These are phyloP conservation scores for Andinoacara biseriatus DNA, from an alignment of 2,113 vertebrate genomes.

Conservation along the genomic window DNA sequence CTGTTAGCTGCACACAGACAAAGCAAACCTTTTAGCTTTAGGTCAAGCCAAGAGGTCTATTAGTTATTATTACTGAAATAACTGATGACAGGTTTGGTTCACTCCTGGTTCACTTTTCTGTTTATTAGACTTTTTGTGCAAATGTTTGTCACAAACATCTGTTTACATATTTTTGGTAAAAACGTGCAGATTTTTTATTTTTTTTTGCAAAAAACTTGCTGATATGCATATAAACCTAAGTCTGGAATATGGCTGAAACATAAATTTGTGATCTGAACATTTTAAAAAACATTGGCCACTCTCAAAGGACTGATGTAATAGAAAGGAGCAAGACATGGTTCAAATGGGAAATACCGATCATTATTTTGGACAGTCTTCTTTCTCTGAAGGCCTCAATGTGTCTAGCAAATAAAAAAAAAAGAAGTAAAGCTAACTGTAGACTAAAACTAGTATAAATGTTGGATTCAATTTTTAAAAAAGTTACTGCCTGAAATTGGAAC, in stretches of 20 bases:
- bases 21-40: constrained; percentile 79
- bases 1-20: constrained; percentile 64
- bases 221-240: too few relatives aligned
- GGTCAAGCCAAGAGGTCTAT: constrained; percentile 41
- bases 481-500: neutral
- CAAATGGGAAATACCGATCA: neutral
- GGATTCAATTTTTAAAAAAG: neutral
- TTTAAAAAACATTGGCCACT: too few relatives aligned
- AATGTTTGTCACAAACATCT: neutral
- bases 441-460: neutral
- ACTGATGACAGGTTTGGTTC: neutral
- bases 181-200: neutral
- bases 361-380: neutral
- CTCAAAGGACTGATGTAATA: too few relatives aligned
- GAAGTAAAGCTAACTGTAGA: neutral
- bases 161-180: neutral
- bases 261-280: too few relatives aligned
- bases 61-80: constrained; percentile 4
- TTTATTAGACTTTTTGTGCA: neutral
- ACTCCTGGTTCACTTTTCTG: constrained; percentile 4
- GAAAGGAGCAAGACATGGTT: neutral
- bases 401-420: neutral
- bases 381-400: neutral
- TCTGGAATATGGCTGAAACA: too few relatives aligned
- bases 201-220: too few relatives aligned